Evolutionary conservation across 2,888 invertebrate genomes (phyloP).

Genomic region (Agrochola macilenta): DNA sequence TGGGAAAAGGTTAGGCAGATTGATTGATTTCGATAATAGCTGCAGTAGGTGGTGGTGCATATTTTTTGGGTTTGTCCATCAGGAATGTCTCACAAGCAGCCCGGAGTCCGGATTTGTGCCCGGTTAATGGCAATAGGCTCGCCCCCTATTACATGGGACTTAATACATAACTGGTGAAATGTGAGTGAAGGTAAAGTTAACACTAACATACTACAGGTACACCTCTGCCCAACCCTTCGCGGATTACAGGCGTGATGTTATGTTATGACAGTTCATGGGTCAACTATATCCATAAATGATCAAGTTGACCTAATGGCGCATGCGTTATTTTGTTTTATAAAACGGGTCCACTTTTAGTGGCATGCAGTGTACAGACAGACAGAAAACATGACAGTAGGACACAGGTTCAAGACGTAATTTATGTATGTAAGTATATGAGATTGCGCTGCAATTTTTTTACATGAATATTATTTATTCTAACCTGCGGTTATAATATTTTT

Average conservation of each 20-base stretch:
- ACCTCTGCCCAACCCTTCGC: neutral
- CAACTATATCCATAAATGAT: neutral
- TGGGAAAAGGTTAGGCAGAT: no score
- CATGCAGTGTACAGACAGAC: neutral
- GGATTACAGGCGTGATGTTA: neutral
- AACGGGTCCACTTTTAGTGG: neutral
- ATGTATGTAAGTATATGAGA: no score
- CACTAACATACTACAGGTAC: neutral
- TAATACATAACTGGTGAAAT: neutral
- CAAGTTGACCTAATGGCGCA: neutral
- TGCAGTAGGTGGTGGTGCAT: no score
- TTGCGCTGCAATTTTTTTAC: neutral
- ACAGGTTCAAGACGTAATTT: neutral
- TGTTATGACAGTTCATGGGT: neutral
- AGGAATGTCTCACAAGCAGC: neutral
- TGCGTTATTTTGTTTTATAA: conserved; percentile 23
- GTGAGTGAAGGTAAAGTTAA: neutral
- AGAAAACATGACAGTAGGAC: neutral
- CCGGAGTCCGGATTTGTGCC: neutral
- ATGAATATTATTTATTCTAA: neutral
- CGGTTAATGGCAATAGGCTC: neutral
- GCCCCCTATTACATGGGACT: neutral
- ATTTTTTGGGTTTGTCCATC: neutral
- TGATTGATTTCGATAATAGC: no score
- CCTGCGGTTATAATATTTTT: neutral